A percentile compares a stretch with the other conserved stretches of the same genome.
Evolutionary conservation across 2,888 invertebrate species (phyloP).

Genomic region (Alcis repandata): DNA sequence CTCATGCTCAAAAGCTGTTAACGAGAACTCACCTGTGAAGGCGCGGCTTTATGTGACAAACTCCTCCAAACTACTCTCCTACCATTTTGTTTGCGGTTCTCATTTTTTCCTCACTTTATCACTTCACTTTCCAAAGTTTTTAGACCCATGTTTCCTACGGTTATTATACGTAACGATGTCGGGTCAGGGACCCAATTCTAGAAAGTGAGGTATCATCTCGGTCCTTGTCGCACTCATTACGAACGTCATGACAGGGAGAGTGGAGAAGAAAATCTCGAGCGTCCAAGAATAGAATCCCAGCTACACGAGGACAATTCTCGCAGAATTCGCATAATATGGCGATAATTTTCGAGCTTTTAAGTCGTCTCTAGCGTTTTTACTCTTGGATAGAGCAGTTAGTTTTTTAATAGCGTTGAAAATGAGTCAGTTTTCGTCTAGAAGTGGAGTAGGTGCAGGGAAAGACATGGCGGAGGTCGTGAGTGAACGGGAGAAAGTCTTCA

Average conservation of each 20-base stretch:
- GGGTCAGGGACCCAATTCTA: too few relatives aligned
- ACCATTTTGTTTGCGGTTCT: constrained; percentile 28
- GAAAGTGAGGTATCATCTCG: too few relatives aligned
- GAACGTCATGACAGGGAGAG: too few relatives aligned
- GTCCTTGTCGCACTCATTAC: too few relatives aligned
- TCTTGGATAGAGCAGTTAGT: background rate
- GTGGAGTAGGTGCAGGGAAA: constrained; percentile 7
- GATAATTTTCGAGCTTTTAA: constrained; percentile 15
- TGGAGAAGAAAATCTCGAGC: too few relatives aligned
- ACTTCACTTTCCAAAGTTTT: constrained; percentile 27
- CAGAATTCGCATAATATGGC: constrained; percentile 6
- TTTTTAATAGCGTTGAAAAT: constrained; percentile 1
- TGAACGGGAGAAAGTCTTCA: constrained; percentile 44
- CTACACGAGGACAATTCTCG: constrained; percentile 3
- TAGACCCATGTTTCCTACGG: constrained; percentile 25
- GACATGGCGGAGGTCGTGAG: constrained; percentile 30
- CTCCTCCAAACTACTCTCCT: constrained; percentile 13
- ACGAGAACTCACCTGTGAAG: constrained; percentile 13
- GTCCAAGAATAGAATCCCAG: too few relatives aligned
- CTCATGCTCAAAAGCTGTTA: constrained; percentile 4
- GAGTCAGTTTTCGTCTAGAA: background rate
- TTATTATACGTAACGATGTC: constrained; percentile 35
- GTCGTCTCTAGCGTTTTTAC: constrained; percentile 8
- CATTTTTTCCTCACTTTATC: constrained; percentile 36
- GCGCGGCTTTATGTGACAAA: constrained; percentile 12